phyloP scores from a whole-genome alignment of 2,797 vertebrate genomes.

The Acropternis orthonyx region DNA sequence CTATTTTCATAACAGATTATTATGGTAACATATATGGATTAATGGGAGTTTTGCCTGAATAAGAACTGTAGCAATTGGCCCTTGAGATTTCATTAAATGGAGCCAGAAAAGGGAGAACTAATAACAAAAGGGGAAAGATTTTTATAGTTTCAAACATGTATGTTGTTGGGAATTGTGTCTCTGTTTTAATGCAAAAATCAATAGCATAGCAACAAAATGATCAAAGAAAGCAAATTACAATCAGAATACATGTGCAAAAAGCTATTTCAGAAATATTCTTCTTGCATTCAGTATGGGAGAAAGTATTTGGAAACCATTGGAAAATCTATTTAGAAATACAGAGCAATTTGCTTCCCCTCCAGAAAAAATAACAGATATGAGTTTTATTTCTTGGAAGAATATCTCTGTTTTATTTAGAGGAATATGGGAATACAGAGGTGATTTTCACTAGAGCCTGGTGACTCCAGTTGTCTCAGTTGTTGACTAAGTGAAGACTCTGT shows the following conservation, averaged over 20 bases:
- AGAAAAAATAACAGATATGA: not conserved
- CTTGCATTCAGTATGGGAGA: not conserved
- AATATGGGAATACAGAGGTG: not conserved
- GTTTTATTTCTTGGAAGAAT: not conserved
- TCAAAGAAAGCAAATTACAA: conserved; percentile 18
- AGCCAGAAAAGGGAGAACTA: not conserved
- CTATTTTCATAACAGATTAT: conserved; percentile 37
- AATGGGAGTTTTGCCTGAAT: not conserved
- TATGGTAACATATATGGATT: conserved; percentile 12
- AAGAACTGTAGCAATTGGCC: not conserved
- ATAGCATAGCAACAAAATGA: not conserved
- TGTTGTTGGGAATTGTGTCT: not conserved
- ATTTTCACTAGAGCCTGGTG: not conserved
- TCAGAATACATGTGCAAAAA: not conserved
- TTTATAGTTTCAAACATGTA: not conserved
- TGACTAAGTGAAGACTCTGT: not conserved
- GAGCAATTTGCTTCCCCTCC: not conserved
- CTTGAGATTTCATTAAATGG: conserved; percentile 7
- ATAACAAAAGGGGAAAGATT: not conserved
- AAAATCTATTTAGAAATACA: not conserved
- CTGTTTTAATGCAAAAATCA: conserved; percentile 30
- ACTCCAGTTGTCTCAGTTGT: not conserved
- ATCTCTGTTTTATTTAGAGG: not conserved
- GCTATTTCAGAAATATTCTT: not conserved
- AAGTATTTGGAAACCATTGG: not conserved